Base-by-base conservation (phyloP, 2,797 vertebrate species). In the Loriculus beryllinus region DNA sequence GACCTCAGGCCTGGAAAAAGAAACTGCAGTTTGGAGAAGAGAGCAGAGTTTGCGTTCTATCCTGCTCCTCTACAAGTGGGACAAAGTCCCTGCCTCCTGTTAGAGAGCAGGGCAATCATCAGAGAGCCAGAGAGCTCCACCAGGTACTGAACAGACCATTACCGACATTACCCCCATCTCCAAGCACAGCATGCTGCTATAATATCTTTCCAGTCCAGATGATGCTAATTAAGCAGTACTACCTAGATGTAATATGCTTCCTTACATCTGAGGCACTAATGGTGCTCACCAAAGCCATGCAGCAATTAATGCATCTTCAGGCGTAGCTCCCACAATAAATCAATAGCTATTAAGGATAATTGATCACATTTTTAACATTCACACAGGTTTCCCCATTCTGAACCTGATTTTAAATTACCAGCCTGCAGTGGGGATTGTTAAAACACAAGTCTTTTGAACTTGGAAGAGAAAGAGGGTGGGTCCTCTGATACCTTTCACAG, bases 271-370 rank as follows among this genome's bases (percentile, higher is more conserved):
- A 85, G 42, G 54, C 62, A 78, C 47, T 89, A 78, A 94, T 25
- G 54, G 79, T 62, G 52, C 69, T 85, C 74, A 80, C 51, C 35
- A 88, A 91, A 95, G 65, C 49, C 48, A 82, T 10, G 21, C 25
- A 86, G 65, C 84, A 94, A 87, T 92, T 95, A 83, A 77, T 82
- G 57, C 84, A 86, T 54, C 82, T 83, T 85, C 82, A 87, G 79
- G 69, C 79, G 71, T 48, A 87, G 48, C 63, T 63, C 33, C 47
- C 0, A 0, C 49, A 81, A 82, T 43, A 95, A 94, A 89, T 85
- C 91, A 85, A 71, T 85, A 85, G 26, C 76, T 85, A 63, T 86
- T 88, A 93, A 83, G 62, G 65, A 74, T 71, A 92, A 88, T 76
- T 88, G 71, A 93, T 72, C 57, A 63, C 42, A 43, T 78, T 91